A percentile compares a stretch with the other conserved stretches of the same genome.
Conservation (phyloP, 2,797 vertebrate species). For the Paramormyrops hopkinsi region DNA sequence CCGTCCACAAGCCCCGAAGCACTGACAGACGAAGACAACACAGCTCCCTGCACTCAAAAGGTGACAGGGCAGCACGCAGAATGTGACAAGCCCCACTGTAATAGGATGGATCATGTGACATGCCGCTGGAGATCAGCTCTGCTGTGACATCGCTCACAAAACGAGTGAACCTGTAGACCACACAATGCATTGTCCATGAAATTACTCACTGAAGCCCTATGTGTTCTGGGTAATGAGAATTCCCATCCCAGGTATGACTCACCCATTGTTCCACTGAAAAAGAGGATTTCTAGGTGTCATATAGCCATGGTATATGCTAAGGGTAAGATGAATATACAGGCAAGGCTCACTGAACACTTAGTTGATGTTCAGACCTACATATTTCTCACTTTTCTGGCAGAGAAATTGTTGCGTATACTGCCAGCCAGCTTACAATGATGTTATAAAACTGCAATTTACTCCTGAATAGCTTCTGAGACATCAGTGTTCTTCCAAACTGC, state of each 20-base stretch:
- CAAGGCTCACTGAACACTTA: not conserved
- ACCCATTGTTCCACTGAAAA: not conserved
- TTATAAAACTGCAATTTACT: not conserved
- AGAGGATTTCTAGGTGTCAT: not conserved
- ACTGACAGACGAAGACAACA: not conserved
- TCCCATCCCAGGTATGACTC: slow-evolving; percentile 12
- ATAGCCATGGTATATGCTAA: not conserved
- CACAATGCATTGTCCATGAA: not conserved
- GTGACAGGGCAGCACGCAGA: not conserved
- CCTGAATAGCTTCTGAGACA: not conserved
- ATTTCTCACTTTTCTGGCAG: not conserved
- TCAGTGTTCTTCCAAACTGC: not conserved
- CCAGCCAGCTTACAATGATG: not conserved
- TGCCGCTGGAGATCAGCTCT: not conserved
- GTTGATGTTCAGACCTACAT: not conserved
- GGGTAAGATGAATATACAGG: not conserved
- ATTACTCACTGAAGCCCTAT: not conserved
- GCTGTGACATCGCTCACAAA: not conserved
- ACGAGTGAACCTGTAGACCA: not conserved
- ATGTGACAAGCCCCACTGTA: not conserved
- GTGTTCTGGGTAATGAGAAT: not conserved
- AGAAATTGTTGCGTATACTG: not conserved
- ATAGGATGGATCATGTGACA: not conserved
- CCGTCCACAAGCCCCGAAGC: not conserved
- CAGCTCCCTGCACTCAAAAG: not conserved